Evolutionary conservation across 2,113 vertebrate genomes (phyloP).

Genomic region (Murina feae): DNA sequence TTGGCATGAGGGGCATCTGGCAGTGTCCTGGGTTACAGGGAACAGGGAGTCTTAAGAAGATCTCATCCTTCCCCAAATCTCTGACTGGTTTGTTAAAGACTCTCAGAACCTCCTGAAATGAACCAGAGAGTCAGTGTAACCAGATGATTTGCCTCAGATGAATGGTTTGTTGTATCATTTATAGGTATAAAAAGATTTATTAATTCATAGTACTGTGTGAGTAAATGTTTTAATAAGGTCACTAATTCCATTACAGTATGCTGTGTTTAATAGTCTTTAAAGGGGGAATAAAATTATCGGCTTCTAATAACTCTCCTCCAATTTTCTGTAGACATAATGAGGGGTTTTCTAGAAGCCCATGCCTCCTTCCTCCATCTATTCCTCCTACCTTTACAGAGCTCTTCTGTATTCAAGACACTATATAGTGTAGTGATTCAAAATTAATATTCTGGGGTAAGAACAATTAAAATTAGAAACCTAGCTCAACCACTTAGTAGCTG

Average conservation of each 20-base stretch:
- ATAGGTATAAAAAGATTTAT: conserved; percentile 61
- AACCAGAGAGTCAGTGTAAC: background rate
- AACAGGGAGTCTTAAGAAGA: background rate
- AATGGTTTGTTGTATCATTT: conserved; percentile 46
- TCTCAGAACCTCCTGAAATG: background rate
- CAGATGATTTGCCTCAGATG: conserved; percentile 31
- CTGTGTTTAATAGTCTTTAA: conserved; percentile 66
- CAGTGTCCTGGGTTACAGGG: background rate
- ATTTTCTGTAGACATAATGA: conserved; percentile 47
- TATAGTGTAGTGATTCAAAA: background rate
- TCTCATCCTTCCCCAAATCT: background rate
- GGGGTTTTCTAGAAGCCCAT: conserved; percentile 37
- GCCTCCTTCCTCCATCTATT: background rate
- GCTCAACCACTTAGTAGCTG: background rate
- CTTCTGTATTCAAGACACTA: background rate
- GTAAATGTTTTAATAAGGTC: conserved; percentile 69
- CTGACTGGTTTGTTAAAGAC: background rate
- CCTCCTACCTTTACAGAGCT: background rate
- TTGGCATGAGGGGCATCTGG: background rate
- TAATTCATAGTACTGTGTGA: conserved; percentile 61
- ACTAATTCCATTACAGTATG: conserved; percentile 56
- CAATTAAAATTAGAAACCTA: background rate
- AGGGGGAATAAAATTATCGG: conserved; percentile 59
- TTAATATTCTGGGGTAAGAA: background rate
- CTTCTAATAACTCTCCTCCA: conserved; percentile 43